phyloP scores from a whole-genome alignment of 2,113 vertebrate genomes.

The Leptosomus discolor region DNA sequence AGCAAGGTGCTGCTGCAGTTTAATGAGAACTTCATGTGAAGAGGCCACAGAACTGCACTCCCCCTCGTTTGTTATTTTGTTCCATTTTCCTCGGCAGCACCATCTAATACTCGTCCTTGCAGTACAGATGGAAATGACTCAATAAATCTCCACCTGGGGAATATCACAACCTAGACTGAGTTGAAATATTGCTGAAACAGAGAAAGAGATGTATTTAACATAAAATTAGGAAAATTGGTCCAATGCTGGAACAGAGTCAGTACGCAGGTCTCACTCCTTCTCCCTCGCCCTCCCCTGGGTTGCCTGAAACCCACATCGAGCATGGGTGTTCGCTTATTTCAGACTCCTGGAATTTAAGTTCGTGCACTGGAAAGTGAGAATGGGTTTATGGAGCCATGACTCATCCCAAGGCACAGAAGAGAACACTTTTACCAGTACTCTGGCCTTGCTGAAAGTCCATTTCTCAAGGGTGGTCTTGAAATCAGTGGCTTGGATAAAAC shows the following conservation, averaged over 20 bases:
- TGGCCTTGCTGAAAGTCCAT: neutral
- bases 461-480: neutral
- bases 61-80: neutral
- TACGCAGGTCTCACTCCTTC: neutral
- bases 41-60: neutral
- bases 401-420: neutral
- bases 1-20: neutral
- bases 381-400: neutral
- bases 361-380: neutral
- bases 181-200: neutral
- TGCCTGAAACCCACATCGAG: neutral
- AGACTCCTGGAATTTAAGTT: neutral
- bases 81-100: neutral
- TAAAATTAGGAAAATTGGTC: neutral
- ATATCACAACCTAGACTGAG: constrained; percentile 11
- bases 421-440: neutral
- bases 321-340: neutral
- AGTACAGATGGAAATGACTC: neutral
- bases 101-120: neutral
- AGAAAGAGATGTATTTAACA: neutral
- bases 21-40: neutral
- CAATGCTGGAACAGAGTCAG: neutral
- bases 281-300: neutral
- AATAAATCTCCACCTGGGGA: neutral
- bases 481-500: neutral